Conservation (phyloP, 2,113 vertebrate species). For the Crotalus helleri region DNA sequence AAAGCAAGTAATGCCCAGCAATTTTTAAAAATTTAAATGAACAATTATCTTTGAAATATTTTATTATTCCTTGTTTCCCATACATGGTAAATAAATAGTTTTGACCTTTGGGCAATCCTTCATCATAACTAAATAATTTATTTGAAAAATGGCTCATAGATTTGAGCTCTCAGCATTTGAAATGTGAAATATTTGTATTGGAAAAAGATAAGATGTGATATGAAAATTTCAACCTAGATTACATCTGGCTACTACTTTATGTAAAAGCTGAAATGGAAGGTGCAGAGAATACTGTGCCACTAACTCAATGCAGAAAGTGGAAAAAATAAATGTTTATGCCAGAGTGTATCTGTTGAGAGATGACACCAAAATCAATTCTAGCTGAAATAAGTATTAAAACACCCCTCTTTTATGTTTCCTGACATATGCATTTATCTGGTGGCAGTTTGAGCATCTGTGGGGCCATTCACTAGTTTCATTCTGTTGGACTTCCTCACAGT, state of each 20-base stretch:
- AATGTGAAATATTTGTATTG: background rate
- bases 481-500: background rate
- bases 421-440: background rate
- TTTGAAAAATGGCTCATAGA: background rate
- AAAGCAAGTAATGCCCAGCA: background rate
- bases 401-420: background rate
- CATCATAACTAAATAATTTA: background rate
- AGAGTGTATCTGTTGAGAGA: background rate
- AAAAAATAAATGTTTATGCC: background rate
- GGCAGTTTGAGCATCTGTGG: background rate
- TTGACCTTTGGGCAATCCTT: conserved; percentile 6
- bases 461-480: background rate
- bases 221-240: background rate
- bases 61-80: background rate
- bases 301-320: background rate
- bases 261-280: background rate
- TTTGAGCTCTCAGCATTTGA: background rate
- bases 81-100: conserved; percentile 11
- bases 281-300: background rate
- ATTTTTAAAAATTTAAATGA: background rate
- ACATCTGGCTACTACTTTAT: background rate
- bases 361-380: no score
- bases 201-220: no score
- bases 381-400: background rate
- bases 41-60: conserved; percentile 9